Conservation (phyloP, 2,113 vertebrate genomes). For the Rhegmatorhina hoffmannsi region DNA sequence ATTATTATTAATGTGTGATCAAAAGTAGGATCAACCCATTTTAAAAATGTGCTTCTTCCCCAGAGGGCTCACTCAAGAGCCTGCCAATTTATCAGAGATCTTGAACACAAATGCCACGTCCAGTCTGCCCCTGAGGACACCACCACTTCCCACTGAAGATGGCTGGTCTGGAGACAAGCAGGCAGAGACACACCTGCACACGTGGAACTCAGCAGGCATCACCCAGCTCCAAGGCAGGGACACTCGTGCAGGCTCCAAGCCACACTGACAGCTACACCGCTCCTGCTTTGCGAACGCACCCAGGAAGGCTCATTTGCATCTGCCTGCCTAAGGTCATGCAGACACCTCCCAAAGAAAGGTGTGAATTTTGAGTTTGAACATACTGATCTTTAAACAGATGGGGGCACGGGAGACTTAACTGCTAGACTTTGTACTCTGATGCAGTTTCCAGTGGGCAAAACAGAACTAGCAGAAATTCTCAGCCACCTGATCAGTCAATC, state of each 20-base stretch:
- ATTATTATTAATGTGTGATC: background rate
- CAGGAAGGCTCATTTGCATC: background rate
- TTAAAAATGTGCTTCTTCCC: rapidly evolving
- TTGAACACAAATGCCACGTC: background rate
- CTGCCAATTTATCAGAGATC: background rate
- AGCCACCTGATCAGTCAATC: background rate
- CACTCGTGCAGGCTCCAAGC: too few relatives aligned
- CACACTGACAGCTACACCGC: background rate
- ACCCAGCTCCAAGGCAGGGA: background rate
- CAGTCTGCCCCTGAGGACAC: background rate
- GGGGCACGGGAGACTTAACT: background rate
- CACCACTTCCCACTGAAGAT: background rate
- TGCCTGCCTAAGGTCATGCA: background rate
- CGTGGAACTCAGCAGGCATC: background rate
- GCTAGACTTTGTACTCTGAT: background rate
- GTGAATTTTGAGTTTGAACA: background rate
- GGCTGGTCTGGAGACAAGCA: background rate
- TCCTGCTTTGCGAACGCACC: rapidly evolving
- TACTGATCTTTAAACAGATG: background rate
- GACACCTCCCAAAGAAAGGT: background rate
- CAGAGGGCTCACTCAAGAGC: background rate
- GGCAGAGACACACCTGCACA: background rate
- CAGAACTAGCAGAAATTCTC: background rate
- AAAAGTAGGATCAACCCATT: background rate
- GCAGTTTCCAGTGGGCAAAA: background rate